A percentile compares a stretch with the other conserved stretches of the same genome.
Conservation (phyloP, 2,797 vertebrate genomes). For the Knipowitschia caucasica region DNA sequence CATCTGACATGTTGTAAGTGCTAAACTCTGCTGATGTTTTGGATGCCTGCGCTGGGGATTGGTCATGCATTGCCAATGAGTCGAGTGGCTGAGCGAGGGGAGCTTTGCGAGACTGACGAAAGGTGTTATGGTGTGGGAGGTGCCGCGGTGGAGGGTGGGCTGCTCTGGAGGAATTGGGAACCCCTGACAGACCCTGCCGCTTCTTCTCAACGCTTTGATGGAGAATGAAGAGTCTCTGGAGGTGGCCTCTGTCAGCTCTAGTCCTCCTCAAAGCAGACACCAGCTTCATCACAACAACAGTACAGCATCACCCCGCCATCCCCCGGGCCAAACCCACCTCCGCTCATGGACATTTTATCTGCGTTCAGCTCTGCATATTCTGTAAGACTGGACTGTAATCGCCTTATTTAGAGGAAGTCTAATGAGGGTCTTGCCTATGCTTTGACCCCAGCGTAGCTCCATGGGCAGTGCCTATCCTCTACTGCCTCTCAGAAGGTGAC, state of each 20-base stretch:
- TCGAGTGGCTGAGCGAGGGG: slow-evolving; percentile 61
- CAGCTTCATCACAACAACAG: slow-evolving; percentile 53
- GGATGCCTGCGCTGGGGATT: slow-evolving; percentile 64
- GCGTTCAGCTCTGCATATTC: slow-evolving; percentile 34
- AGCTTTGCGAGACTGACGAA: slow-evolving; percentile 67
- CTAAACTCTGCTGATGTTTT: slow-evolving; percentile 73
- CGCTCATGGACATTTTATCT: slow-evolving; percentile 67
- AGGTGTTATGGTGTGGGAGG: slow-evolving; percentile 73
- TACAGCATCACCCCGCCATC: slow-evolving; percentile 65
- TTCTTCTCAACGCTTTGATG: slow-evolving; percentile 78
- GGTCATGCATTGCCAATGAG: slow-evolving; percentile 78
- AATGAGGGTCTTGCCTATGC: slow-evolving; percentile 42
- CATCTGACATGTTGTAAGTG: slow-evolving; percentile 70
- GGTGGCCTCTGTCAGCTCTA: slow-evolving; percentile 79
- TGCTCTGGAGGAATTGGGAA: slow-evolving; percentile 70
- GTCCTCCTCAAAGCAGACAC: slow-evolving; percentile 72
- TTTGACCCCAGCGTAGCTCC: slow-evolving; percentile 39
- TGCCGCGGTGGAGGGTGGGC: slow-evolving; percentile 57
- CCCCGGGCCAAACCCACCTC: slow-evolving; percentile 61
- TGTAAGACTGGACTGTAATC: slow-evolving; percentile 47
- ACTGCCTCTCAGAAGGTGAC: slow-evolving; percentile 59
- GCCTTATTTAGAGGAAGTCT: slow-evolving; percentile 48
- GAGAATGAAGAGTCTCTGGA: slow-evolving; percentile 79
- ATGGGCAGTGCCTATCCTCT: slow-evolving; percentile 43
- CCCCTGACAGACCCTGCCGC: slow-evolving; percentile 80